Evolutionary conservation across 2,888 invertebrate species (phyloP).

Genomic region (Aphidoletes aphidimyza): DNA sequence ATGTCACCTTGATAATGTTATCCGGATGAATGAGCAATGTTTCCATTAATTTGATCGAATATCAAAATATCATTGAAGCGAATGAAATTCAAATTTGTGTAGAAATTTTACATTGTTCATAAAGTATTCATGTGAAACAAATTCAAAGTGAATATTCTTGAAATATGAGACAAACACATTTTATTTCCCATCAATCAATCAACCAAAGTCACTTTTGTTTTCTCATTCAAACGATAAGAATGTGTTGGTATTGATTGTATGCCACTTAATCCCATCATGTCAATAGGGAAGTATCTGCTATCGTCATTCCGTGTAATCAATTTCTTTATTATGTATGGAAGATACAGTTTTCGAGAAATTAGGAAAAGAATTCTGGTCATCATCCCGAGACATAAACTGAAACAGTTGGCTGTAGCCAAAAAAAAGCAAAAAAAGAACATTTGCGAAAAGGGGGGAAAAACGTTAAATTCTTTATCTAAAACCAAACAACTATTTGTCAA

Average conservation of each 20-base stretch:
- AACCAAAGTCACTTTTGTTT: neutral
- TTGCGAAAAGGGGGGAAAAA: neutral
- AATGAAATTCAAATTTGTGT: conserved; percentile 6
- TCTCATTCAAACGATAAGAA: neutral
- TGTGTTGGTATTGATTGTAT: neutral
- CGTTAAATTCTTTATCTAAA: neutral
- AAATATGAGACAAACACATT: neutral
- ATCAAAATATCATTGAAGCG: neutral
- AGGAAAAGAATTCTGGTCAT: neutral
- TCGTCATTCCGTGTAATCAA: neutral
- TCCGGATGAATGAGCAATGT: conserved; percentile 17
- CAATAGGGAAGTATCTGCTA: neutral
- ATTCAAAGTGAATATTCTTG: neutral
- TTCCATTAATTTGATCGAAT: conserved; percentile 26
- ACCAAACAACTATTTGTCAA: conserved; percentile 19
- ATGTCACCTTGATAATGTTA: neutral
- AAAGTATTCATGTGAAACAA: neutral
- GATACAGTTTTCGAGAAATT: no score
- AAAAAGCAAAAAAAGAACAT: neutral
- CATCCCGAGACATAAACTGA: neutral
- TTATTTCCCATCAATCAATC: neutral
- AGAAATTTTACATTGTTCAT: neutral
- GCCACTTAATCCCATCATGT: conserved; percentile 3
- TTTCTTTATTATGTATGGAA: neutral
- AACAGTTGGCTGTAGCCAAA: neutral